A percentile compares a stretch with the other conserved stretches of the same genome.
These are phyloP conservation scores for Nibea albiflora DNA, from an alignment of 2,113 vertebrate species.

Conservation along the genomic window DNA sequence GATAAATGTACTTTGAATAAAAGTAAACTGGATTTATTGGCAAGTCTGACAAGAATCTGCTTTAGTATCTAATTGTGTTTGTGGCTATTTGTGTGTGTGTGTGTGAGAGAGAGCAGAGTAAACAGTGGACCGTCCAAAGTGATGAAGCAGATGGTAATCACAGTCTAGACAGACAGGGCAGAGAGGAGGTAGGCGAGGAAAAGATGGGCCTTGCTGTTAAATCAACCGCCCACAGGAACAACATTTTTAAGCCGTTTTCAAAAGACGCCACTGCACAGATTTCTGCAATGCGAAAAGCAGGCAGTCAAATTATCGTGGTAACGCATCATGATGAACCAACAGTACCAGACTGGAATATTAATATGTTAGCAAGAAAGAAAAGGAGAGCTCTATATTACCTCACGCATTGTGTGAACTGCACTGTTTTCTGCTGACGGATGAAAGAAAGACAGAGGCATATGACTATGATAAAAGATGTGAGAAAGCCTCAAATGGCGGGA, in stretches of 20 bases:
- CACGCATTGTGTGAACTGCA: constrained; percentile 8
- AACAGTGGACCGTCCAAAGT: constrained; percentile 55
- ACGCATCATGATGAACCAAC: constrained; percentile 54
- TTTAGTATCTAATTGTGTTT: constrained; percentile 31
- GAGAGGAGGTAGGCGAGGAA: constrained; percentile 57
- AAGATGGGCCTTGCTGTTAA: constrained; percentile 58
- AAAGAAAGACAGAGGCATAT: constrained; percentile 20
- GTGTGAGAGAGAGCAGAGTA: constrained; percentile 17
- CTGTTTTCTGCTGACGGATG: constrained; percentile 21
- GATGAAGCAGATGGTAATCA: constrained; percentile 74
- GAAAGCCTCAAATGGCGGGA: constrained; percentile 30
- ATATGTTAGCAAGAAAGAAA: not conserved
- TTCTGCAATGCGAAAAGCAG: constrained; percentile 47
- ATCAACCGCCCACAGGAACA: constrained; percentile 70
- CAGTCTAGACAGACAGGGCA: constrained; percentile 70
- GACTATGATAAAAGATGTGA: constrained; percentile 8
- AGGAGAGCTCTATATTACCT: not conserved
- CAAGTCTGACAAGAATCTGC: constrained; percentile 13
- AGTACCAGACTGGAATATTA: constrained; percentile 57
- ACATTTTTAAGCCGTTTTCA: constrained; percentile 55
- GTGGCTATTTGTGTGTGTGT: constrained; percentile 12
- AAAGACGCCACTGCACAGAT: constrained; percentile 46
- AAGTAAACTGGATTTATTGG: constrained; percentile 15
- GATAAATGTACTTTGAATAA: constrained; percentile 18
- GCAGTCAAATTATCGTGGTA: constrained; percentile 40